Base-by-base conservation (phyloP, 1,140 invertebrate species). In the Artemia franciscana region DNA sequence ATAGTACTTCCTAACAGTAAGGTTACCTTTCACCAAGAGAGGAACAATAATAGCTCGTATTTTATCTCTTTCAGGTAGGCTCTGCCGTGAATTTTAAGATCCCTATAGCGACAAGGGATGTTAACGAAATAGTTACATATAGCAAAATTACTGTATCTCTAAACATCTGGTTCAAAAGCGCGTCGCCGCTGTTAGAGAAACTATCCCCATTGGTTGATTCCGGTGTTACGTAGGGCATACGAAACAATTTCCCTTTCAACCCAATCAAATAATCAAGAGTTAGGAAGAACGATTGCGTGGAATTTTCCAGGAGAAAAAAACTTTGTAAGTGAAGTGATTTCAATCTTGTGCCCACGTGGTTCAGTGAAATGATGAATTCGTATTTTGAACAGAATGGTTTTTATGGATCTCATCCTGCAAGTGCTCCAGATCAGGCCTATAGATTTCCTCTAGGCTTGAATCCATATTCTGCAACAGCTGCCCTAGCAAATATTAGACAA, bases 361-460 rank as follows among this genome's bases (percentile, higher is more conserved):
- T 51, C 21, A 51, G 39, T 51, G 39, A 66, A 67, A 74, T 76
- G 77, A 92, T 91, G 89, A 91, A 91, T 82, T 90, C 88, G 70
- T 92, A 91, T 75, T 93, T 91, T 74, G 88, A 91, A 76, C 88
- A 91, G 77, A 83, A 84, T 74, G 87, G 88, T 73, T 91, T 91
- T 78, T 91, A 91, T 76, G 87, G 87, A 63, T 81, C 84, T 68
- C 88, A 88, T 77, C 64, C 80, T 79, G 51, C 81, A 78, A 51
- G 79, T 80, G 56, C 78, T 79, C 72, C 70, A 28, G 73, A 74
- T 51, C 72, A 73, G 79, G 83, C 69, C 58, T 87, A 91, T 74
- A 79, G 88, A 67, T 75, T 75, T 63, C 87, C 88, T 5, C 75
- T 91, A 60, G 86, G 86, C 39, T 74, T 91, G 64, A 69, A 68